Conservation (phyloP, 2,888 invertebrate species). For the Silvanus unidentatus region DNA sequence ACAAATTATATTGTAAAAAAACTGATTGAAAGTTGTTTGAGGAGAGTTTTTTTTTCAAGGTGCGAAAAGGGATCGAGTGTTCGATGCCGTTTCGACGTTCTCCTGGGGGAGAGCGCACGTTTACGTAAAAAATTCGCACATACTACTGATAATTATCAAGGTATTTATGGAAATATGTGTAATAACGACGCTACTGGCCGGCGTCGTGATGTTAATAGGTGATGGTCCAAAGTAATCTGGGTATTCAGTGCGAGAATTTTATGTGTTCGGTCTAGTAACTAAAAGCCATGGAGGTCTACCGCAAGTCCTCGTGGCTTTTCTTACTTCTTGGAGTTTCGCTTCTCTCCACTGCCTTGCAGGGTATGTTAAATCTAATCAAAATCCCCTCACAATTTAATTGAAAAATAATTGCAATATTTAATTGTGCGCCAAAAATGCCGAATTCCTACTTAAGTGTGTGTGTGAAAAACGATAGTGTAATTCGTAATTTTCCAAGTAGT, state of each 20-base stretch:
- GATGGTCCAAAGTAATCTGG: conserved; percentile 41
- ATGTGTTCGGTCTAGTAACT: conserved; percentile 46
- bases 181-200: conserved; percentile 35
- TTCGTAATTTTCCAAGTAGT: too few relatives aligned
- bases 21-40: too few relatives aligned
- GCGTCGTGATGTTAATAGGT: conserved; percentile 39
- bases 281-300: conserved; percentile 53
- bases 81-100: too few relatives aligned
- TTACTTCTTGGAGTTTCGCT: conserved; percentile 51
- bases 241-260: conserved; percentile 45
- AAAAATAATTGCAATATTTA: neutral
- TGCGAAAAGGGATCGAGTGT: too few relatives aligned
- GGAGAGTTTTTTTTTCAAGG: too few relatives aligned
- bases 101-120: too few relatives aligned
- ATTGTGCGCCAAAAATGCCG: neutral
- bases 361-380: conserved; percentile 41
- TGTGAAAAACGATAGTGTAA: too few relatives aligned
- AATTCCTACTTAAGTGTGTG: neutral
- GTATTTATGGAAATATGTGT: too few relatives aligned
- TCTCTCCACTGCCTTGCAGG: conserved; percentile 53
- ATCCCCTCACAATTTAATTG: neutral
- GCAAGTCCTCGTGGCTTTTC: conserved; percentile 51
- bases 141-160: too few relatives aligned
- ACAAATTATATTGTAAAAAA: too few relatives aligned
- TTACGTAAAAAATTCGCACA: too few relatives aligned